Evolutionary conservation across 2,113 vertebrate species (phyloP), one percentile per base, ranked within the genome.

Genomic region (Rhabdomys dilectus): DNA sequence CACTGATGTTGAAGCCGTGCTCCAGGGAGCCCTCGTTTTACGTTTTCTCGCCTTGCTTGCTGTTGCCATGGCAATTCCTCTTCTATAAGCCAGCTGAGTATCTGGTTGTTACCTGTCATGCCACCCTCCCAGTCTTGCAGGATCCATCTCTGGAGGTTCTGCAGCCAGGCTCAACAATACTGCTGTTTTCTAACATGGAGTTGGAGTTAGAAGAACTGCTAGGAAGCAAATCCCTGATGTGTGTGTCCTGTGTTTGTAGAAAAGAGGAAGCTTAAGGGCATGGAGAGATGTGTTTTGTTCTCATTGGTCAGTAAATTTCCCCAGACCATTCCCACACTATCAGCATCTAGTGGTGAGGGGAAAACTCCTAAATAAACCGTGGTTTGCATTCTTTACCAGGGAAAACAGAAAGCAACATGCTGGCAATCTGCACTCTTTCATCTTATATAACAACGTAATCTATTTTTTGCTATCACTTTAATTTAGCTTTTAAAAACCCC

Each of bases 251-350:
- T 89, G 21, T 95, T 88, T 96, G 87, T 78, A 76, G 48, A 39
- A 29, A 75, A 51, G 8, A 31, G 81, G 24, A 48, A n/a, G 24
- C 10, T 4, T 7, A 53, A 16, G 80, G 8, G 39, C 29, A 31
- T 3, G 80, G 56, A 80, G 42, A 51, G 73, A 31, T 64, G 77
- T 19, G 72, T 10, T 68, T 91, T 94, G 22, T 93, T 94, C 94
- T 89, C 72, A 39, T 56, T 31, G 85, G 75, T 91, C 64, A 84
- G 62, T 95, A 92, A 90, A 91, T 94, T 95, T 96, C 77, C 96
- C 70, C 2, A 64, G 88, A 92, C 62, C 68, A 56, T 29, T 73
- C 58, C 68, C 58, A 73, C 3, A 17, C 77, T 93, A 62, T 29
- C 42, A 75, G 21, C n/a, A 53, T 68, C 95, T 56, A 75, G 42